Evolutionary conservation across 1,140 invertebrate species (phyloP), one percentile per base, ranked within the genome.

Genomic region (Drosophila nigromelanica): DNA sequence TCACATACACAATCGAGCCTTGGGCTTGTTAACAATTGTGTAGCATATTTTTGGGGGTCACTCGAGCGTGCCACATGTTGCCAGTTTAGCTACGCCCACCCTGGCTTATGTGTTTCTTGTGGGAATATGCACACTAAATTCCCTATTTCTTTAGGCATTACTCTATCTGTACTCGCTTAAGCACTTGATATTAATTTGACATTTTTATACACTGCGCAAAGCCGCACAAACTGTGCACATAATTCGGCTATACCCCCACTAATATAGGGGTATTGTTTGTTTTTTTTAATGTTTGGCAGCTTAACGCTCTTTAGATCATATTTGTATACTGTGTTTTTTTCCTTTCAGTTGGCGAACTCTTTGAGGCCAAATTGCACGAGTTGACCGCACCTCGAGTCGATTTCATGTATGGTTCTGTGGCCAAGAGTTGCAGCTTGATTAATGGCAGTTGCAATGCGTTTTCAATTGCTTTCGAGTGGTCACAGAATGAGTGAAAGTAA

Each of bases 1-100:
- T 45, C 7, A 37, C 35, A 33, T 40, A 4, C 33, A 43, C 18
- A 30, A 4, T 69, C 54, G 30, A 40, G 64, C 55, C 51, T 50
- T 54, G 47, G 33, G 35, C 43, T 54, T 72, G 66, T 75, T 58
- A 63, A 69, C 81, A 85, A 69, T 77, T 80, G 73, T 81, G 78
- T 78, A 76, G 64, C 77, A 80, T 86, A 83, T 78, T 82, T 82
- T 61, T 73, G 73, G 64, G 69, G 60, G 71, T 78, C 80, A 83
- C 48, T 83, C 62, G 47, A 83, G 68, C 66, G 61, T 76, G 76
- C 67, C 72, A 74, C 67, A 74, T 78, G 73, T 69, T 74, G 70
- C 40, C 35, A 62, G 58, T 52, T 51, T 42, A 66, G 39, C 39
- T 77, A 48, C 21, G 21, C 21, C 40, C 40, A 47, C 33, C 39